Evolutionary conservation across 1,140 invertebrate genomes (phyloP).

Genomic region (Cataglyphis hispanica): DNA sequence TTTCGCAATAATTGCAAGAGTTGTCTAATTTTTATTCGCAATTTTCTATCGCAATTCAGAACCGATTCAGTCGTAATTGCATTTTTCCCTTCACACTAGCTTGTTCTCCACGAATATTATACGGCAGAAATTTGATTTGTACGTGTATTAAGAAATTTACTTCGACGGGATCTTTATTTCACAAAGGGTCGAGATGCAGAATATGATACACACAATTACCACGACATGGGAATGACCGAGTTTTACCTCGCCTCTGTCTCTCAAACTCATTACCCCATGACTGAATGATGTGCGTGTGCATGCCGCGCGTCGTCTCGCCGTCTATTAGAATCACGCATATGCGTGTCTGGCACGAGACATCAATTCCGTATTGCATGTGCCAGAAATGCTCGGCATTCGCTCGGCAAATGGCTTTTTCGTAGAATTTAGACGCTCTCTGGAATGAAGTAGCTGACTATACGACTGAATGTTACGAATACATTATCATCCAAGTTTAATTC

Average conservation of each 20-base stretch:
- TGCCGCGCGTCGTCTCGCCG: slow-evolving; percentile 10
- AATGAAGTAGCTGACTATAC: slow-evolving; percentile 23
- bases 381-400: slow-evolving; percentile 39
- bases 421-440: slow-evolving; percentile 20
- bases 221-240: slow-evolving; percentile 56
- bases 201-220: neutral
- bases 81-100: neutral
- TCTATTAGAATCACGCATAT: slow-evolving; percentile 57
- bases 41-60: neutral
- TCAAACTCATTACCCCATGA: slow-evolving; percentile 53
- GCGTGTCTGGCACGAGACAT: slow-evolving; percentile 50
- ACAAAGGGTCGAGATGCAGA: neutral
- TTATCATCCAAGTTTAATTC: neutral
- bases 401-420: slow-evolving; percentile 47
- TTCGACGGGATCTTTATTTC: slow-evolving; percentile 22
- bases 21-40: slow-evolving; percentile 4
- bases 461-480: slow-evolving; percentile 11
- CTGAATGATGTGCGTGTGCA: slow-evolving; percentile 39
- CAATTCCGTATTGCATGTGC: slow-evolving; percentile 35
- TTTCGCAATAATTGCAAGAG: neutral
- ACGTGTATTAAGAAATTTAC: slow-evolving; percentile 31
- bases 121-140: neutral
- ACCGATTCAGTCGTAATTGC: neutral
- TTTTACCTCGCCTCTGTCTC: slow-evolving; percentile 46
- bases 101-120: neutral